phyloP scores from a whole-genome alignment of 2,797 vertebrate genomes.

The Merluccius polli region DNA sequence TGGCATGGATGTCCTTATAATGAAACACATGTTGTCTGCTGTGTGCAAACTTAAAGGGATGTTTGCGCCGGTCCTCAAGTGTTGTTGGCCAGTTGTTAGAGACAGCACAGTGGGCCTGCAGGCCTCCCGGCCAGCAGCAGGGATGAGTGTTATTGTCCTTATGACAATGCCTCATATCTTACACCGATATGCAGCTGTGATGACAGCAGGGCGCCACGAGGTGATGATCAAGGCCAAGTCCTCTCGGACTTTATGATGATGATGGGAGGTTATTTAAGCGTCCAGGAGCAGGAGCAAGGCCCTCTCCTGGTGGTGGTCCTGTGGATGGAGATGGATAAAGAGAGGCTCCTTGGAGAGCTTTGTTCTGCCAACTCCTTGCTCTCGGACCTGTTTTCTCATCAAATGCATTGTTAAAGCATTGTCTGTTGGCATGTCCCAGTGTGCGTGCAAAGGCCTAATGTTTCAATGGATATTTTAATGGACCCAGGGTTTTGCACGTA shows the following conservation, averaged over 20 bases:
- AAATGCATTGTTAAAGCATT: not conserved
- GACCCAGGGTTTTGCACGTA: not conserved
- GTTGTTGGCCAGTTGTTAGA: not conserved
- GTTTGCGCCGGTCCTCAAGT: not conserved
- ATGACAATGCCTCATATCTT: slow-evolving; percentile 24
- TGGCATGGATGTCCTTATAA: slow-evolving; percentile 2
- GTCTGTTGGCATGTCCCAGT: not conserved
- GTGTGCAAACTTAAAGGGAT: not conserved
- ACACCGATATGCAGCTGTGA: slow-evolving; percentile 39
- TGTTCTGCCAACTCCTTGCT: not conserved
- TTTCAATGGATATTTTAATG: not conserved
- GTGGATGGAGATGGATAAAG: not conserved
- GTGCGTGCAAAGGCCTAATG: not conserved
- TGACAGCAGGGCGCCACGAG: slow-evolving; percentile 46
- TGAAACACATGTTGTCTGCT: not conserved
- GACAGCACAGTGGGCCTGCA: not conserved
- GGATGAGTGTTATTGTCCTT: slow-evolving; percentile 21
- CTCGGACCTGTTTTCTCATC: too few relatives aligned
- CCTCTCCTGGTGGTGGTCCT: not conserved
- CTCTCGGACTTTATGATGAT: slow-evolving; percentile 16
- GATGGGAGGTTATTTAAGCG: too few relatives aligned
- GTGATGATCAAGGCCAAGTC: slow-evolving; percentile 40
- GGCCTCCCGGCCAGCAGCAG: too few relatives aligned
- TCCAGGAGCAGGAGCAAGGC: not conserved
- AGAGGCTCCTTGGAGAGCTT: not conserved